Evolutionary conservation across 2,113 vertebrate species (phyloP).

Genomic region (Sarotherodon lohbergeri): DNA sequence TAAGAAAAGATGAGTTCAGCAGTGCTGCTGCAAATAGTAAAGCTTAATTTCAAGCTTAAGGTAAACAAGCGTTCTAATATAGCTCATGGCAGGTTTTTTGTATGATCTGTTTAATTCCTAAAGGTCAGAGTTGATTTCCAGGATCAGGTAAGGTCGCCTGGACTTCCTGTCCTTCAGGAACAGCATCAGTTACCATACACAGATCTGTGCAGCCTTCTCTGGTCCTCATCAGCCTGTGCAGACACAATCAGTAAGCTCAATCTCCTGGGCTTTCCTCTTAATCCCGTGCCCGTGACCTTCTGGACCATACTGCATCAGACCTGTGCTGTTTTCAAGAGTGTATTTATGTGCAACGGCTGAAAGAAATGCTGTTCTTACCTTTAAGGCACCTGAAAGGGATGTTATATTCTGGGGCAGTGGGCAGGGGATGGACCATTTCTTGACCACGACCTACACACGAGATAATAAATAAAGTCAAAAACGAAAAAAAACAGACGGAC

Average conservation of each 20-base stretch:
- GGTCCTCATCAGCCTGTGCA: conserved; percentile 42
- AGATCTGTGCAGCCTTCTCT: conserved; percentile 12
- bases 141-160: conserved; percentile 39
- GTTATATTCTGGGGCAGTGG: conserved; percentile 78
- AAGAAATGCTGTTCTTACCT: conserved; percentile 14
- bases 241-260: conserved; percentile 18
- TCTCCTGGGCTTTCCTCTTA: conserved; percentile 13
- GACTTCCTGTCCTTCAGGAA: conserved; percentile 57
- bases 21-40: background rate
- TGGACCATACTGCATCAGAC: background rate
- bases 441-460: conserved; percentile 79
- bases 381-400: conserved; percentile 53
- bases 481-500: background rate
- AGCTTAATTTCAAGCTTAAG: background rate
- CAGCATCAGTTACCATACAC: conserved; percentile 6
- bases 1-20: background rate
- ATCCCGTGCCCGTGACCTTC: conserved; percentile 3
- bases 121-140: conserved; percentile 64
- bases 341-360: background rate
- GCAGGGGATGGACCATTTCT: conserved; percentile 91
- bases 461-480: background rate
- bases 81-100: background rate
- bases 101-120: conserved; percentile 21
- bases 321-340: background rate
- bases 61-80: background rate